Evolutionary conservation across 2,888 invertebrate species (phyloP).

Genomic region (Stenichneumon culpator): DNA sequence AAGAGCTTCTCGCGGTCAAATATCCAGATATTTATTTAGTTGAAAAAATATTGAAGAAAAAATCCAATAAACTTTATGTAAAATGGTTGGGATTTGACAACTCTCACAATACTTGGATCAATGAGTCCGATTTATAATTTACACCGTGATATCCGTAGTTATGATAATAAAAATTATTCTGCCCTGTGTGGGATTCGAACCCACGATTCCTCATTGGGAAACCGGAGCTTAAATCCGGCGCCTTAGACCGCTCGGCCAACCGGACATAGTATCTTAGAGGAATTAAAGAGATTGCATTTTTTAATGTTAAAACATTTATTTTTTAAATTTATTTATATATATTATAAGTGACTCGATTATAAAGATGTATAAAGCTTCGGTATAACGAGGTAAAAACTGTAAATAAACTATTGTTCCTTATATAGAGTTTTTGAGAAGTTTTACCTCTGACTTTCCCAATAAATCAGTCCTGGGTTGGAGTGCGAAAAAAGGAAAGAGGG

Average conservation of each 20-base stretch:
- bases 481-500: too few species aligned
- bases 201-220: slow-evolving; percentile 68
- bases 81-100: background rate
- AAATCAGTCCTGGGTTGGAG: too few species aligned
- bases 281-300: too few species aligned
- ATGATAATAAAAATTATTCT: background rate
- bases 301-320: too few species aligned
- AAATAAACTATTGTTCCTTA: too few species aligned
- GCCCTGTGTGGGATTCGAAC: background rate
- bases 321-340: too few species aligned
- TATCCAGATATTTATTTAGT: background rate
- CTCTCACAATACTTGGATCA: background rate
- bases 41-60: background rate
- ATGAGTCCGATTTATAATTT: background rate
- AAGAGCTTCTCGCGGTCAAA: too few species aligned
- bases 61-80: background rate
- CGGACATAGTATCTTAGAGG: slow-evolving; percentile 66
- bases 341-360: too few species aligned
- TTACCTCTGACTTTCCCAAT: too few species aligned
- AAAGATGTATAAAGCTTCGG: too few species aligned
- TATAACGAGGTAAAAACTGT: too few species aligned
- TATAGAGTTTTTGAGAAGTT: too few species aligned
- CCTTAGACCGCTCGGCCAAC: slow-evolving; percentile 91
- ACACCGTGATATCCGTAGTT: background rate
- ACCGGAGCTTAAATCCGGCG: slow-evolving; percentile 90